Base-by-base conservation (phyloP, 2,113 vertebrate species). In the Psittacus erithacus region DNA sequence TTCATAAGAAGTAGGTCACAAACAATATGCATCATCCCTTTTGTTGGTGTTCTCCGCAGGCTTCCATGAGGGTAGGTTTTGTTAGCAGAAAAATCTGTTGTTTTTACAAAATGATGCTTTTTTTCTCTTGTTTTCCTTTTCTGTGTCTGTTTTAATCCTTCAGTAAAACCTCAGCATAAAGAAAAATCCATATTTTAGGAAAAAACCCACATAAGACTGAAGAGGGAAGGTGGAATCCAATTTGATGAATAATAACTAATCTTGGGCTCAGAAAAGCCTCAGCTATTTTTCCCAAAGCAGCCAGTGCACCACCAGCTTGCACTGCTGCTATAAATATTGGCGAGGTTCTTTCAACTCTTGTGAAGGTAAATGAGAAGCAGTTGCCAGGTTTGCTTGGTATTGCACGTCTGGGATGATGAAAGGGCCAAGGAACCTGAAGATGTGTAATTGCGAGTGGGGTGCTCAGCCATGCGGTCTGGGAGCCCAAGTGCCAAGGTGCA, bases 321-420 rank as follows among this genome's bases (percentile, higher is more conserved):
- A 90, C 50, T 77, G 85, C 94, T 96, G 80, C 86, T 86, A 17
- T 92, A 93, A 94, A 92, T 88, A 78, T 19, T 94, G 83, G 31
- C 83, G 76, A 90, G 88, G 74, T 80, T 86, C 84, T 92, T 92
- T 91, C 85, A 93, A 44, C 64, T 85, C 80, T 83, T 83, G 79
- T 75, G 90, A 93, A 88, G 90, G 90, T 74, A 83, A 92, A 78
- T 67, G 71, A 81, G 75, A 67, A 67, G 79, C 68, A 1, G 22
- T 69, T 95, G 78, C 74, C 93, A 95, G 74, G 53, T 86, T 86
- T 86, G 75, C 75, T 82, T 82, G 87, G 62, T 47, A 2, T 75
- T 87, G 75, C 71, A 3, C 0, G 63, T 80, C 90, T 69, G 90
- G 82, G 53, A 79, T 82, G 87, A 73, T 87, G 94, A 77, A 90